phyloP scores from a whole-genome alignment of 2,797 vertebrate species.

The Sitta carolinensis region DNA sequence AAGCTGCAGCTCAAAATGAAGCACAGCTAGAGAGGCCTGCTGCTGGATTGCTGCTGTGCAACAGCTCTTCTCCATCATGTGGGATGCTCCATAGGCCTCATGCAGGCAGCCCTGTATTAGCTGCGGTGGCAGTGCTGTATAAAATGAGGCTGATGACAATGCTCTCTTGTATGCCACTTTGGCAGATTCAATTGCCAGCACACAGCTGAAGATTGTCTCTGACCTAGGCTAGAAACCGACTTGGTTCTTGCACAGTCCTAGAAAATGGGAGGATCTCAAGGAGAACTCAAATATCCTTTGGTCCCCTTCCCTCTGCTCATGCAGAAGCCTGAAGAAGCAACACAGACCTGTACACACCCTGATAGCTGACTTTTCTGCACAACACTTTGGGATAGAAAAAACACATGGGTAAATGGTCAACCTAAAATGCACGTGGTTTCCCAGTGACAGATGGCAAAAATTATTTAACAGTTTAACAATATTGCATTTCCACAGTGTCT shows the following conservation, averaged over 20 bases:
- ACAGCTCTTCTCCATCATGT: not conserved
- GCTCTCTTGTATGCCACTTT: not conserved
- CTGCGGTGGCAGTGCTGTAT: not conserved
- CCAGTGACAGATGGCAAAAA: not conserved
- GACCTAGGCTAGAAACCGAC: not conserved
- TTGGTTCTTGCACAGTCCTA: not conserved
- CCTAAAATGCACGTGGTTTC: not conserved
- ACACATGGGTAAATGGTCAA: not conserved
- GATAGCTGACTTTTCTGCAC: not conserved
- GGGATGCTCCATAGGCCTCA: not conserved
- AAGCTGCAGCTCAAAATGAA: not conserved
- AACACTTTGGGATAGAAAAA: fast-evolving
- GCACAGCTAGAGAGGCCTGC: not conserved
- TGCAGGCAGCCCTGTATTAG: not conserved
- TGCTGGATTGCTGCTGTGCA: not conserved
- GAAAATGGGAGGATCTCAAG: not conserved
- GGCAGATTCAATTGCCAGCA: not conserved
- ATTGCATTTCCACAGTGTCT: not conserved
- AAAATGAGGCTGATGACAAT: not conserved
- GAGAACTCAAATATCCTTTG: not conserved
- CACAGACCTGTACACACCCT: not conserved
- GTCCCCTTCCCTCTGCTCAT: not conserved
- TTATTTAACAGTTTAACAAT: not conserved
- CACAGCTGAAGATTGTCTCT: not conserved
- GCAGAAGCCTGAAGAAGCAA: not conserved